Percentiles rank a stretch among this genome's conserved stretches.
Evolutionary conservation across 2,888 invertebrate species (phyloP).

Genomic region (Pollenia labialis): DNA sequence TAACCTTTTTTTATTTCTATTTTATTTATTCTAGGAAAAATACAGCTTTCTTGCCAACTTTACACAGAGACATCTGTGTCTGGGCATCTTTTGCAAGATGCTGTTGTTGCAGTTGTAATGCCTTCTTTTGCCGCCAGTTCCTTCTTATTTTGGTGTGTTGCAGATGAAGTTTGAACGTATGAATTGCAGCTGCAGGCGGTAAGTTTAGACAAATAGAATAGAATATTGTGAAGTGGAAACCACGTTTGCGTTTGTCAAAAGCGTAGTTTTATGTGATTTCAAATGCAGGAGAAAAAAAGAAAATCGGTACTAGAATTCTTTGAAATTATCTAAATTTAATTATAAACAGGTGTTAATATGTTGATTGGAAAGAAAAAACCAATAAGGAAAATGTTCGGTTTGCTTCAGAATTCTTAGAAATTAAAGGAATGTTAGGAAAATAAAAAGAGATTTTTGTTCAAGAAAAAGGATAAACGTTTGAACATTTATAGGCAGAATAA

Average conservation of each 20-base stretch:
- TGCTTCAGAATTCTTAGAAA: slow-evolving; percentile 18
- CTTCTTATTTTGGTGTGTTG: slow-evolving; percentile 39
- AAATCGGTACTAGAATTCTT: slow-evolving; percentile 43
- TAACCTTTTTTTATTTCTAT: slow-evolving; percentile 43
- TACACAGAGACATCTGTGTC: slow-evolving; percentile 68
- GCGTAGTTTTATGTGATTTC: slow-evolving; percentile 24
- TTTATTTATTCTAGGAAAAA: slow-evolving; percentile 65
- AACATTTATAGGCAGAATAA: not conserved
- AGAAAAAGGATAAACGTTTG: not conserved
- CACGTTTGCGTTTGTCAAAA: slow-evolving; percentile 56
- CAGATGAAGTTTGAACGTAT: slow-evolving; percentile 30
- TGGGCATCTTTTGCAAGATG: slow-evolving; percentile 55
- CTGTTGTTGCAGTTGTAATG: slow-evolving; percentile 8
- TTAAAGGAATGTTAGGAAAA: not conserved
- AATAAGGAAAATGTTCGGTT: slow-evolving; percentile 11
- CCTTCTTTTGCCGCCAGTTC: slow-evolving; percentile 51
- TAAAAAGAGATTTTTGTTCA: not conserved
- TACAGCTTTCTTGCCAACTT: slow-evolving; percentile 45
- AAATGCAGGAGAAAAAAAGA: not conserved
- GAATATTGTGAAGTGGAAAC: slow-evolving; percentile 14
- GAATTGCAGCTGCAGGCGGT: slow-evolving; percentile 71
- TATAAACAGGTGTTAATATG: slow-evolving; percentile 68
- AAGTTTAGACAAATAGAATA: slow-evolving; percentile 65
- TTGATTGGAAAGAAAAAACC: slow-evolving; percentile 52
- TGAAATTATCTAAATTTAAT: slow-evolving; percentile 62